Base-by-base conservation (phyloP, 37 sponge, comb jelly and placozoan genomes). In the Aphrocallistes beatrix region DNA sequence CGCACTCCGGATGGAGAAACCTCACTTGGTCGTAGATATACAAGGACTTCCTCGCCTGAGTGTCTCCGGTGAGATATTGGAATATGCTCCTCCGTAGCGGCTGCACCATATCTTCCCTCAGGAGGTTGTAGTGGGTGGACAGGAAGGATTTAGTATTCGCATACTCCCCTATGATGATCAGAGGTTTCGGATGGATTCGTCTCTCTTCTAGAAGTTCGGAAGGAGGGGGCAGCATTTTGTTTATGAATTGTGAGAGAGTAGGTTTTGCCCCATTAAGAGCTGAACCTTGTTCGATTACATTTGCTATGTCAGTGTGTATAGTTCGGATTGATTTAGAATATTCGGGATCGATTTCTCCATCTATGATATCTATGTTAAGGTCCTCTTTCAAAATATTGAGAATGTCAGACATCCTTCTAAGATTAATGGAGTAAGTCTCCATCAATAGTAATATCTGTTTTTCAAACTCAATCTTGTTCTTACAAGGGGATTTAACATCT, bases 41-140 rank as follows among this genome's bases (percentile, higher is more conserved):
- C 42, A 37, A 23, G 32, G 38, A 19, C 10, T 38, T 85, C 1
- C 51, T 85, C 6, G 37, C 38, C 45, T 83, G 36, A 37, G 45
- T 25, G 0, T 83, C 75, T 0, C 69, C 82, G 17, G 50, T 32
- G 10, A 49, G 0, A 36, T 84, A 88, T 1, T 39, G 38, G 23
- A 42, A 23, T 21, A 94, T 87, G 34, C 93, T 93, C 37, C 85
- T 51, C 42, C 95, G 88, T 9, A 95, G 84, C 38, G 95, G 93
- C 1, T 37, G 69, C n/a, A 95, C 50, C 82, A 95, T 92, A 42
- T 95, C 95, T 85, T 95, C 95, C 23, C 95, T 84, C 0, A 95
- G 82, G 0, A 94, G 88, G 51, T 93, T 86, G 81, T 89, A 94
- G 51, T 94, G 95, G 0, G 91, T 85, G 50, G 92, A 90, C 19